These are phyloP conservation scores for Leuctra nigra DNA, from an alignment of 2,888 invertebrate species.

Conservation along the genomic window DNA sequence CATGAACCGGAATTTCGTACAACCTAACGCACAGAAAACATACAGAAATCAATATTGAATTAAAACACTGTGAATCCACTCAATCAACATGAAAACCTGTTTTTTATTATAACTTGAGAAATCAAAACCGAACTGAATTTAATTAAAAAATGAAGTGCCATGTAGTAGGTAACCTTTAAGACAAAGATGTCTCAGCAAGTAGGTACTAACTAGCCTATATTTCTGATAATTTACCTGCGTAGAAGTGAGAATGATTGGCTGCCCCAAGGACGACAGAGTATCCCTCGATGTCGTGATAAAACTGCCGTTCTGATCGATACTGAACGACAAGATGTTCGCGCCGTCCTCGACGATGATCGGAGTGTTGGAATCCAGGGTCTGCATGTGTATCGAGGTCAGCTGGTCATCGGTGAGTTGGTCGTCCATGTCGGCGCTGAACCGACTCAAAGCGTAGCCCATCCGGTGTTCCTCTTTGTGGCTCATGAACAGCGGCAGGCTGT, in stretches of 20 bases:
- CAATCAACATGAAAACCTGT: too few species aligned
- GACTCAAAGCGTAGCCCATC: not conserved
- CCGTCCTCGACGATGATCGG: conserved; percentile 28
- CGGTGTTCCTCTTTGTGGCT: conserved; percentile 49
- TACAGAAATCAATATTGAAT: too few species aligned
- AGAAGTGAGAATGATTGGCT: conserved; percentile 21
- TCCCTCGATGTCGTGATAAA: conserved; percentile 15
- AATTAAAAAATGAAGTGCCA: too few species aligned
- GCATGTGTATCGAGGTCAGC: not conserved
- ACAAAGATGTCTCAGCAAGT: too few species aligned
- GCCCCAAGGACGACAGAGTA: conserved; percentile 17
- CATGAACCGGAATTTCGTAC: too few species aligned
- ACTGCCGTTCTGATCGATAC: conserved; percentile 37
- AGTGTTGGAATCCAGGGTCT: not conserved
- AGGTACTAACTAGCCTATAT: conserved; percentile 35
- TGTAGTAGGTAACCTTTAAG: too few species aligned
- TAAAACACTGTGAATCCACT: too few species aligned
- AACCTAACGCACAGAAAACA: too few species aligned
- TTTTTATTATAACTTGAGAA: too few species aligned
- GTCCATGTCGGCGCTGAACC: not conserved
- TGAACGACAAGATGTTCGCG: conserved; percentile 33
- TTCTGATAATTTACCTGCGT: not conserved
- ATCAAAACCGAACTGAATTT: too few species aligned
- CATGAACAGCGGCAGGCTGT: conserved; percentile 51
- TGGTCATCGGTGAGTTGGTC: not conserved